phyloP scores from a whole-genome alignment of 2,888 invertebrate genomes.

The Bruchidius siliquastri region DNA sequence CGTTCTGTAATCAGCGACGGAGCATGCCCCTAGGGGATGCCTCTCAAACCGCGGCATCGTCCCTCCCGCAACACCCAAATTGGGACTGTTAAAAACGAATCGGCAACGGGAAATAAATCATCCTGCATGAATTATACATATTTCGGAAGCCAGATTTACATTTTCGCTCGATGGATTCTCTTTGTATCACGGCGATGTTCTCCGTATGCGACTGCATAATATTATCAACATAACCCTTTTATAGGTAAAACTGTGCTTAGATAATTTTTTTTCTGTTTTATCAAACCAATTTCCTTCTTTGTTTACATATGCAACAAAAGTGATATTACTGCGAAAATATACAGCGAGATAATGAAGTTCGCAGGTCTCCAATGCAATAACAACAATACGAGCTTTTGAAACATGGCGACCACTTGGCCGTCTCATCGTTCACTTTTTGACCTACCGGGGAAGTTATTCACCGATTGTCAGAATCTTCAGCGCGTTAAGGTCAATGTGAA shows the following conservation, averaged over 20 bases:
- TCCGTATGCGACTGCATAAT: background rate
- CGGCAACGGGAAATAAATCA: background rate
- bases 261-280: no score
- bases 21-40: constrained; percentile 14
- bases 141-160: background rate
- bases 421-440: no score
- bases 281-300: no score
- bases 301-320: no score
- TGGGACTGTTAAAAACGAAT: background rate
- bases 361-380: no score
- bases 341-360: no score
- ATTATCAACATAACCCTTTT: background rate
- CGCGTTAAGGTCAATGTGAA: no score
- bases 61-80: background rate
- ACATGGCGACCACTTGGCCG: no score
- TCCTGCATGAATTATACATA: background rate
- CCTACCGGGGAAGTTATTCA: no score
- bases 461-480: no score
- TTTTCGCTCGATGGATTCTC: background rate
- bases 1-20: constrained; percentile 20
- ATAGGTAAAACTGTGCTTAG: background rate
- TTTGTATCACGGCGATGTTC: background rate
- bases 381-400: no score
- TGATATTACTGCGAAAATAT: no score
- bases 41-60: background rate